A percentile compares a stretch with the other conserved stretches of the same genome.
phyloP scores from a whole-genome alignment of 2,797 vertebrate species.

The Zalophus californianus region DNA sequence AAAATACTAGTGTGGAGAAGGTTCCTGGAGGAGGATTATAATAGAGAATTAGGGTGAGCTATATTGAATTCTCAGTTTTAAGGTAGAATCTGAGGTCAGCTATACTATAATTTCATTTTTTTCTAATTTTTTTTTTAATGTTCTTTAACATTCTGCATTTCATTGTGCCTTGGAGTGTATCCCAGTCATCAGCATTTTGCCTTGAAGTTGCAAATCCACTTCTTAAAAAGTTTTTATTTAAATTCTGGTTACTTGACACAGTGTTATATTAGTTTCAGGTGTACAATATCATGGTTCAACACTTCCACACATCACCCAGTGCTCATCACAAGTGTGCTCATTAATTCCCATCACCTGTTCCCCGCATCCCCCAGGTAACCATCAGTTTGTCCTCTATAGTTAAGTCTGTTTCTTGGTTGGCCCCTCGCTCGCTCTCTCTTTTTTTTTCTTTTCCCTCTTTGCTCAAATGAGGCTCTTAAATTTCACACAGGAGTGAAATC shows the following conservation, averaged over 20 bases:
- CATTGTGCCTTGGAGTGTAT: neutral
- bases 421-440: neutral
- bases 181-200: neutral
- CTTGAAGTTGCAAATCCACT: neutral
- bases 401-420: neutral
- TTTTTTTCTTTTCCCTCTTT: neutral
- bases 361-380: neutral
- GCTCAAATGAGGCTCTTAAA: neutral
- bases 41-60: neutral
- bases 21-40: neutral
- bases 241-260: neutral
- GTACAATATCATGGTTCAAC: neutral
- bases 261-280: neutral
- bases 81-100: neutral
- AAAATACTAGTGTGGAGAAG: conserved; percentile 43
- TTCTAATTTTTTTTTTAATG: neutral
- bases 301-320: neutral
- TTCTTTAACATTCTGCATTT: conserved; percentile 3
- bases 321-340: neutral
- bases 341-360: neutral
- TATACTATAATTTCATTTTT: neutral
- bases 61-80: neutral
- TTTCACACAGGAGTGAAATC: neutral
- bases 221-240: neutral
- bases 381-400: neutral